phyloP scores from a whole-genome alignment of 1,140 invertebrate species.

The Bombyx mandarina region DNA sequence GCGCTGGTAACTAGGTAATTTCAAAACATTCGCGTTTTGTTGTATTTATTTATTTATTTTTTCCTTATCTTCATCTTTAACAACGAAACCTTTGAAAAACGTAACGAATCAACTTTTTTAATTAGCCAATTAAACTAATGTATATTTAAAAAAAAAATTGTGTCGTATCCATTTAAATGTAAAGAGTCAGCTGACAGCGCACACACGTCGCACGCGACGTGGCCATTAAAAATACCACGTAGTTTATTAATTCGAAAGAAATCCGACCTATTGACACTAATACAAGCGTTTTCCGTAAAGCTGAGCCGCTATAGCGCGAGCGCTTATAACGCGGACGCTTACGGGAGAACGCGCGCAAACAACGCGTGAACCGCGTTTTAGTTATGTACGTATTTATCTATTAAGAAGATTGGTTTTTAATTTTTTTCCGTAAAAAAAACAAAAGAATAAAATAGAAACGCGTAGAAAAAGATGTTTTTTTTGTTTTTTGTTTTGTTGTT shows the following conservation, averaged over 20 bases:
- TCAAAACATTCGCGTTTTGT: not conserved
- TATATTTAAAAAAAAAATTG: slow-evolving; percentile 9
- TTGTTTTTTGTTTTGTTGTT: not conserved
- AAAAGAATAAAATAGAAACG: too few species aligned
- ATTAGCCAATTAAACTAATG: slow-evolving; percentile 57
- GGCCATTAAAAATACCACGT: not conserved
- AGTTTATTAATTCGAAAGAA: slow-evolving; percentile 7
- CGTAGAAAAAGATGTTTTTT: too few species aligned
- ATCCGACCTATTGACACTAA: slow-evolving; percentile 15
- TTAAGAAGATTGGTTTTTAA: too few species aligned
- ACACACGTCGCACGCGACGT: slow-evolving; percentile 19
- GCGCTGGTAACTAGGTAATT: too few species aligned
- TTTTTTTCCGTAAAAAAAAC: too few species aligned
- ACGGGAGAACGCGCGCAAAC: not conserved
- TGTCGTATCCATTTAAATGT: slow-evolving; percentile 47
- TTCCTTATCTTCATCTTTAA: not conserved
- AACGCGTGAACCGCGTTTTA: not conserved
- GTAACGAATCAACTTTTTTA: slow-evolving; percentile 37
- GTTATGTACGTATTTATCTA: too few species aligned
- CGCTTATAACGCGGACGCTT: not conserved
- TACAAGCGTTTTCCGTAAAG: too few species aligned
- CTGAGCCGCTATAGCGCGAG: too few species aligned
- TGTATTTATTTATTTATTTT: not conserved
- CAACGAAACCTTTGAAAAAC: slow-evolving; percentile 41
- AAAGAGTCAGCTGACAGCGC: slow-evolving; percentile 46